Conservation (phyloP, 2,888 invertebrate species). For the Glomeris marginata region DNA sequence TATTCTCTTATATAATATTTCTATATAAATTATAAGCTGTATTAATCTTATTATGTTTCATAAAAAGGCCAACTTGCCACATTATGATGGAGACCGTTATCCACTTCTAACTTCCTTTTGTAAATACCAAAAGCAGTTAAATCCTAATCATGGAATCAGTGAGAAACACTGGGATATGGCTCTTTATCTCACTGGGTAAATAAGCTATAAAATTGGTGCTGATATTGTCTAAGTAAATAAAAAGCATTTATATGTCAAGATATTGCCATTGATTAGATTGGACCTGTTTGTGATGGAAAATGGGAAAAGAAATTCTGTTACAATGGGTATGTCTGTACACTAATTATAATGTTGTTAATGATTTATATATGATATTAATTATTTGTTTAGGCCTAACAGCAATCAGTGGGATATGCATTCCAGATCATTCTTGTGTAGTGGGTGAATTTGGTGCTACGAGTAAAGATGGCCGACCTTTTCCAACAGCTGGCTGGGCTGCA, state of each 20-base stretch:
- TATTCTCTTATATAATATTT: background rate
- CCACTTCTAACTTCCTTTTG: conserved; percentile 58
- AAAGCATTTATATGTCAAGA: background rate
- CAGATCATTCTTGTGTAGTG: conserved; percentile 57
- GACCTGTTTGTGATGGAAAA: conserved; percentile 58
- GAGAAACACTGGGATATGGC: conserved; percentile 69
- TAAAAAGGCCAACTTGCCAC: conserved; percentile 35
- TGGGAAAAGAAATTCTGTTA: conserved; percentile 51
- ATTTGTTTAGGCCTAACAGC: background rate
- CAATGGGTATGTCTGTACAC: conserved; percentile 44
- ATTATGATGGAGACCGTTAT: conserved; percentile 49
- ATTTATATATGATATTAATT: background rate
- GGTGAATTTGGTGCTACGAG: conserved; percentile 61
- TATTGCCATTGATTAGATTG: conserved; percentile 24
- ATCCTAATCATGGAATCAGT: conserved; percentile 48
- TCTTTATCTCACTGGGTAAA: conserved; percentile 54
- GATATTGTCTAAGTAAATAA: background rate
- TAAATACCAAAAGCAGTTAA: conserved; percentile 47
- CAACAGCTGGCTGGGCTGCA: conserved; percentile 68
- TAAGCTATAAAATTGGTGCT: too few species aligned
- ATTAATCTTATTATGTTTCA: background rate
- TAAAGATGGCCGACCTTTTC: conserved; percentile 57
- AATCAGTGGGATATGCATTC: conserved; percentile 48
- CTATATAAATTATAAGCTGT: background rate
- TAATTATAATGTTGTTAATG: background rate